A percentile compares a stretch with the other conserved stretches of the same genome.
Evolutionary conservation across 2,113 vertebrate species (phyloP).

Genomic region (Megaleporinus macrocephalus): DNA sequence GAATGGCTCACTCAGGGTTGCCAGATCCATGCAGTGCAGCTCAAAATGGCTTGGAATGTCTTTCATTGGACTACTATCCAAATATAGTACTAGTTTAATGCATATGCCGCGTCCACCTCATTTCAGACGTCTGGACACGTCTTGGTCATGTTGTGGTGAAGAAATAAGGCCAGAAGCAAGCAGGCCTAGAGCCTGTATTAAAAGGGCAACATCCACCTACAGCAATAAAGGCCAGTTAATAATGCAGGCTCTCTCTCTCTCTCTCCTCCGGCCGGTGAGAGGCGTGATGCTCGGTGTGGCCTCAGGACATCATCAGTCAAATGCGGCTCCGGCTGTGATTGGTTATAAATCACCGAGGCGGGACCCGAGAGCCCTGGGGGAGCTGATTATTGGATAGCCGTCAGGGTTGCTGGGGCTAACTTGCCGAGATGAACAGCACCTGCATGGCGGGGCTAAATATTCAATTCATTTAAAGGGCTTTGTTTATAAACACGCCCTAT

Average conservation of each 20-base stretch:
- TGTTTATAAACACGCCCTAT: constrained; percentile 1
- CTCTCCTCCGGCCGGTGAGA: neutral
- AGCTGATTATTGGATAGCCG: constrained; percentile 40
- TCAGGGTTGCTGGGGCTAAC: constrained; percentile 30
- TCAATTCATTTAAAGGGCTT: constrained; percentile 18
- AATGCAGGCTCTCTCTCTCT: constrained; percentile 12
- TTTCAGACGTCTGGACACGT: no score
- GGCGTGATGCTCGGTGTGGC: constrained; percentile 26
- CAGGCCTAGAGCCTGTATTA: neutral
- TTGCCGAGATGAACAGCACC: constrained; percentile 1
- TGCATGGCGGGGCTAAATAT: neutral
- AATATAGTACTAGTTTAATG: no score
- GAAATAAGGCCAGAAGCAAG: no score
- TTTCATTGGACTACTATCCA: no score
- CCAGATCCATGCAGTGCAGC: no score
- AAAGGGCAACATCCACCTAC: neutral
- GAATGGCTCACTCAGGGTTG: no score
- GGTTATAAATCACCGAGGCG: constrained; percentile 45
- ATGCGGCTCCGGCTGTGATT: constrained; percentile 27
- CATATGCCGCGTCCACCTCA: no score
- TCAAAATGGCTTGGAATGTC: no score
- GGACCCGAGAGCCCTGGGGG: constrained; percentile 16
- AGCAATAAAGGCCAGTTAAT: constrained; percentile 24
- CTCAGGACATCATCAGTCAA: constrained; percentile 28
- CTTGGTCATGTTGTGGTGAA: no score